Evolutionary conservation across 2,797 vertebrate genomes (phyloP).

Genomic region (Enteromius trimaculatus): DNA sequence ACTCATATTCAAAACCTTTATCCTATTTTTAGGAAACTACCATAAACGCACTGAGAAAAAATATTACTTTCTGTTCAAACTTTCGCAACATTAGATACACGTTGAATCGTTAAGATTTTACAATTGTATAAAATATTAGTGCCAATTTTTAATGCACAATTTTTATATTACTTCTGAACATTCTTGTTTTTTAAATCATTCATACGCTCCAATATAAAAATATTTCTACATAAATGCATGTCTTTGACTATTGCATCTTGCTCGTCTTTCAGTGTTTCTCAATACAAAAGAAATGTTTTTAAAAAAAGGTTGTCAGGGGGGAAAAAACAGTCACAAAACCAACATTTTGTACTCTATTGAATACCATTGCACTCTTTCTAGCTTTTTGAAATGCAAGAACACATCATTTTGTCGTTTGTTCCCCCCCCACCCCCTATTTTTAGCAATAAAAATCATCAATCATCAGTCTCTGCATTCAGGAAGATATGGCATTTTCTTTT

Average conservation of each 20-base stretch:
- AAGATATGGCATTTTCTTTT: background rate
- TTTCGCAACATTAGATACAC: background rate
- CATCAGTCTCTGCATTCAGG: background rate
- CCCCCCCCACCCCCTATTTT: background rate
- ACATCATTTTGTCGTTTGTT: background rate
- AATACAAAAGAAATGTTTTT: background rate
- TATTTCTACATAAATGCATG: background rate
- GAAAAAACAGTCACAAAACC: background rate
- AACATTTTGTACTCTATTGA: background rate
- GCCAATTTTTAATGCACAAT: background rate
- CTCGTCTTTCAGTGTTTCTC: background rate
- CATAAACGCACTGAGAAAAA: too few species aligned
- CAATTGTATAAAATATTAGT: too few species aligned
- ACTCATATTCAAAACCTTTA: too few species aligned
- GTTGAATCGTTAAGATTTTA: too few species aligned
- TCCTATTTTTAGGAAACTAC: too few species aligned
- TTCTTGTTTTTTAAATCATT: background rate
- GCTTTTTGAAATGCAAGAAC: background rate
- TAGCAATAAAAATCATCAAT: conserved; percentile 23
- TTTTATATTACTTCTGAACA: background rate
- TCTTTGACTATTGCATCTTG: background rate
- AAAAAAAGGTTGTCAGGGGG: background rate
- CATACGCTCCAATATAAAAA: background rate
- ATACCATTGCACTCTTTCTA: background rate
- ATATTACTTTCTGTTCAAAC: too few species aligned